Base-by-base conservation (phyloP, 1,140 invertebrate species). In the Drosophila littoralis region DNA sequence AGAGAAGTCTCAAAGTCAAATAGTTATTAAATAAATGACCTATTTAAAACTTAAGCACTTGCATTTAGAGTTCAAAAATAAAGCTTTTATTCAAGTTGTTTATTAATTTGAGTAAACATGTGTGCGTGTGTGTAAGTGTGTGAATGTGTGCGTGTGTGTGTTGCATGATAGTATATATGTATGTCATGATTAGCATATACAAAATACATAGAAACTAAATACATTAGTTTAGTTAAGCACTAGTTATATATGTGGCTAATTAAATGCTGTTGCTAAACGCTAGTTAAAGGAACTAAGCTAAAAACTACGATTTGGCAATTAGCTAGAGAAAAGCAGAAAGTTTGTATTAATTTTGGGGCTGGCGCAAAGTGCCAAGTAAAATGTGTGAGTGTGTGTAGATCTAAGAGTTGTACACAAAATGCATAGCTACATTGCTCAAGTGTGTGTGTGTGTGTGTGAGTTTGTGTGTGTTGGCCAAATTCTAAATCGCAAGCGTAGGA, bases 391-490 rank as follows among this genome's bases (percentile, higher is more conserved):
- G 40, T 42, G 13, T 45, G 22, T 28, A 17, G 17, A 28, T 59
- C 28, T 61, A 43, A 58, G 38, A 69, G 61, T 67, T 75, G 71
- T 86, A 72, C 54, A 76, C 83, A 88, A 88, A 86, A 86, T 86
- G 75, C 79, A 85, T 64, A 66, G 57, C 66, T 61, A 68, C 54
- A 36, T 58, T 57, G 54, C 54, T 43, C 55, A 58, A 58, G 40
- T 58, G 28, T 58, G n/a, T 55, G 33, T 55, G 38, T 58, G 35
- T 48, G 22, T 42, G 13, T 22, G 13, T 77, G 38, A 59, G n/a
- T 9, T 35, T 42, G 15, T 12, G 38, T 45, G 17, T 65, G 9
- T 55, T 54, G 50, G n/a, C 17, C 38, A 59, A 61, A 55, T 59
- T 66, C 48, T 57, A 76, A 81, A 61, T 77, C 60, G 55, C 77